Conservation (phyloP, 2,113 vertebrate species). For the Ictidomys tridecemlineatus region DNA sequence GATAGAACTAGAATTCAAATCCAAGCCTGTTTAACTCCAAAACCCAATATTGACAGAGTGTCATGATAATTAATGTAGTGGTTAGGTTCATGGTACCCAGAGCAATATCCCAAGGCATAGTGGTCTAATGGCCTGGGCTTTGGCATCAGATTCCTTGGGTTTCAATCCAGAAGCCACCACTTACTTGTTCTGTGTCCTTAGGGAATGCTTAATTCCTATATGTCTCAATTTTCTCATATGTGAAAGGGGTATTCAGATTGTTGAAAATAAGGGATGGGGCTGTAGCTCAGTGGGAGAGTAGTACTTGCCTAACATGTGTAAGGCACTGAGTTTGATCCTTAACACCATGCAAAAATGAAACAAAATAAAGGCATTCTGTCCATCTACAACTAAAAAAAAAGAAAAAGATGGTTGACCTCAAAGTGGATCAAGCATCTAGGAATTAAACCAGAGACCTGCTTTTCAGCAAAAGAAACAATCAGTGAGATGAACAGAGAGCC, state of each 20-base stretch:
- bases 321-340: too few species aligned
- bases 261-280: neutral
- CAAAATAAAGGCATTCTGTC: too few species aligned
- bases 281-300: too few species aligned
- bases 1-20: slow-evolving; percentile 10
- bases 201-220: neutral
- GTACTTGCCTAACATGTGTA: too few species aligned
- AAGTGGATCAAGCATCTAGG: too few species aligned
- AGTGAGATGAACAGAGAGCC: too few species aligned
- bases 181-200: neutral
- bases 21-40: neutral
- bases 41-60: neutral
- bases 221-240: neutral
- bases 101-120: neutral
- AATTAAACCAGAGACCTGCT: too few species aligned
- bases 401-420: too few species aligned
- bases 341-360: too few species aligned
- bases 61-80: neutral
- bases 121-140: neutral
- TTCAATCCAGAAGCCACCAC: neutral
- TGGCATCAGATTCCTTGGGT: neutral
- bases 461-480: too few species aligned
- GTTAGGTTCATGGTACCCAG: neutral
- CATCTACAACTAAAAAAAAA: too few species aligned
- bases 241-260: neutral